A percentile compares a stretch with the other conserved stretches of the same genome.
phyloP scores from a whole-genome alignment of 2,888 invertebrate genomes.

The Magallana nippona region DNA sequence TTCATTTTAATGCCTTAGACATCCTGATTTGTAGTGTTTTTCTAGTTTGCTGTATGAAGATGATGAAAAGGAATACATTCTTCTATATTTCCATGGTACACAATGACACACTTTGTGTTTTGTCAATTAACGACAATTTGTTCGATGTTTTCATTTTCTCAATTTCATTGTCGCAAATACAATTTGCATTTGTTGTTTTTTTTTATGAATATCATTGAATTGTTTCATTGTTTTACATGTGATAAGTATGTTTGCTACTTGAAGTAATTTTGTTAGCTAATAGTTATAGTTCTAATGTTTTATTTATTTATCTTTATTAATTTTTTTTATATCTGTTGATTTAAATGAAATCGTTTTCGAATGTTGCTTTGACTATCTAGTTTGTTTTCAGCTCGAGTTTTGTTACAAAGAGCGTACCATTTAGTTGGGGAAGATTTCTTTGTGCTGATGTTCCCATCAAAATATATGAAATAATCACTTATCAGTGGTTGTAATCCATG shows the following conservation, averaged over 20 bases:
- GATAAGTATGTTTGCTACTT: slow-evolving; percentile 8
- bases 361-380: slow-evolving; percentile 26
- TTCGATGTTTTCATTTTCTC: slow-evolving; percentile 2
- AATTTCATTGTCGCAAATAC: slow-evolving; percentile 18
- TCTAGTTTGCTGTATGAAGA: slow-evolving; percentile 14
- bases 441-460: background rate
- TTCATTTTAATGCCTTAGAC: slow-evolving; percentile 10
- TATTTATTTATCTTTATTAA: background rate
- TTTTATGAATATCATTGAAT: background rate
- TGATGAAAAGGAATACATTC: slow-evolving; percentile 2
- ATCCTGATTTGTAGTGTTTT: slow-evolving; percentile 28
- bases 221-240: slow-evolving; percentile 34
- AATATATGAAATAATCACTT: background rate
- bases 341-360: slow-evolving; percentile 6
- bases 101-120: background rate
- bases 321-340: background rate
- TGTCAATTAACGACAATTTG: background rate
- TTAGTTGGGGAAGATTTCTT: background rate
- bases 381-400: background rate
- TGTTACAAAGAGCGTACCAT: background rate
- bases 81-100: slow-evolving; percentile 25
- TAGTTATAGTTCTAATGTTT: slow-evolving; percentile 28
- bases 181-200: slow-evolving; percentile 31
- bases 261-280: slow-evolving; percentile 35
- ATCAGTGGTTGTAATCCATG: background rate